Conservation (phyloP, 2,888 invertebrate species). For the Liopterus haemorrhoidalis region DNA sequence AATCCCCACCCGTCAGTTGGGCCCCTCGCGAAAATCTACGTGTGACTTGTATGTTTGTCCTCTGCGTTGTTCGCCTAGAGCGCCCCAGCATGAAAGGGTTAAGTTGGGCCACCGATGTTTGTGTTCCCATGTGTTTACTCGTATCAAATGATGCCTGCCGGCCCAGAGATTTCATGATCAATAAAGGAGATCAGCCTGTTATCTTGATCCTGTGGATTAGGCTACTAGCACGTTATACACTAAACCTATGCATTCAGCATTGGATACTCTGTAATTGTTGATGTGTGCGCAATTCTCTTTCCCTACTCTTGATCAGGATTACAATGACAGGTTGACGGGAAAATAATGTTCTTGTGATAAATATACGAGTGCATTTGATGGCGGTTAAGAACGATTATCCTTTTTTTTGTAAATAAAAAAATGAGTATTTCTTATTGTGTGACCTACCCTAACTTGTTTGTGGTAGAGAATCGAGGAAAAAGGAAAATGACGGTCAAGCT, state of each 20-base stretch:
- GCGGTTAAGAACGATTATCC: no score
- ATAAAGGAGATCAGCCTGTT: slow-evolving; percentile 33
- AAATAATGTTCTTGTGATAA: no score
- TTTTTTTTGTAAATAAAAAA: no score
- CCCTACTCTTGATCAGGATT: no score
- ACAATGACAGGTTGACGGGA: no score
- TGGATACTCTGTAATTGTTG: slow-evolving; percentile 1
- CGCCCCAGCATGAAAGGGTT: slow-evolving; percentile 31
- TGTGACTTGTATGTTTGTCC: slow-evolving; percentile 18
- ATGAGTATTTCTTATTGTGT: no score
- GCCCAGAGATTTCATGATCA: slow-evolving; percentile 35
- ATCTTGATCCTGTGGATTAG: slow-evolving; percentile 36
- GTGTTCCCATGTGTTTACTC: slow-evolving; percentile 36
- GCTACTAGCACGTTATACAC: slow-evolving; percentile 33
- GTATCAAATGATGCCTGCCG: slow-evolving; percentile 18
- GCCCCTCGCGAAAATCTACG: not conserved
- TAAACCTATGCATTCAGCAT: slow-evolving; percentile 8
- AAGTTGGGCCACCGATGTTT: slow-evolving; percentile 28
- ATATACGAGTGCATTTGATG: no score
- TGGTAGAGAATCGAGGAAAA: no score
- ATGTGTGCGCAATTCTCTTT: slow-evolving; percentile 2
- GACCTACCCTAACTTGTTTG: no score
- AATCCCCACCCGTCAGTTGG: not conserved
- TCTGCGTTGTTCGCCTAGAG: not conserved
- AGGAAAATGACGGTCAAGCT: no score